phyloP scores from a whole-genome alignment of 1,140 invertebrate species.

The Marisa cornuarietis region DNA sequence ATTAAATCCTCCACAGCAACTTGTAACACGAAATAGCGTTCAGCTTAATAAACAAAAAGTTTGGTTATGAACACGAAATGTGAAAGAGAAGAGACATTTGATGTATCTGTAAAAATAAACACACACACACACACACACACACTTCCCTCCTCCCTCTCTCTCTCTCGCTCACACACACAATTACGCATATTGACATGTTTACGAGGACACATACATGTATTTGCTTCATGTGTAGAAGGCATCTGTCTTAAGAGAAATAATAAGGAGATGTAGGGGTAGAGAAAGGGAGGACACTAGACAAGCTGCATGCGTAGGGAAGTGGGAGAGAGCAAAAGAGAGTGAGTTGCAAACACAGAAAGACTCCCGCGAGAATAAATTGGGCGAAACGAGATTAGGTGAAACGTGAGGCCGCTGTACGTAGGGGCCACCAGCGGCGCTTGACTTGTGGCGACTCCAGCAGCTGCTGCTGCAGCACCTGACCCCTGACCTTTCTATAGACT shows the following conservation, averaged over 20 bases:
- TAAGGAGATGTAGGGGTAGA: background rate
- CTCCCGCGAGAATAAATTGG: background rate
- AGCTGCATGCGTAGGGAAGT: background rate
- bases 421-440: background rate
- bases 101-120: background rate
- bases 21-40: too few relatives aligned
- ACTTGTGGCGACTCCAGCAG: background rate
- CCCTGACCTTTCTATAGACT: too few relatives aligned
- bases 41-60: too few relatives aligned
- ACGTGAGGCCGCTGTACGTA: background rate
- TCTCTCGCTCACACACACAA: background rate
- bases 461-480: background rate
- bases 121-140: background rate
- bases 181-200: background rate
- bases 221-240: background rate
- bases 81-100: too few relatives aligned
- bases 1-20: too few relatives aligned
- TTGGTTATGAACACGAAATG: too few relatives aligned
- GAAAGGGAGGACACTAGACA: background rate
- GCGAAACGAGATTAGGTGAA: constrained; percentile 1
- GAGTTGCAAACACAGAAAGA: background rate
- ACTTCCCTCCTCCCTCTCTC: background rate
- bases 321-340: background rate
- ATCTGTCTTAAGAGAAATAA: background rate
- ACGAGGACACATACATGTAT: background rate